Base-by-base conservation (phyloP, 1,140 invertebrate species). In the Rhysida immarginata region DNA sequence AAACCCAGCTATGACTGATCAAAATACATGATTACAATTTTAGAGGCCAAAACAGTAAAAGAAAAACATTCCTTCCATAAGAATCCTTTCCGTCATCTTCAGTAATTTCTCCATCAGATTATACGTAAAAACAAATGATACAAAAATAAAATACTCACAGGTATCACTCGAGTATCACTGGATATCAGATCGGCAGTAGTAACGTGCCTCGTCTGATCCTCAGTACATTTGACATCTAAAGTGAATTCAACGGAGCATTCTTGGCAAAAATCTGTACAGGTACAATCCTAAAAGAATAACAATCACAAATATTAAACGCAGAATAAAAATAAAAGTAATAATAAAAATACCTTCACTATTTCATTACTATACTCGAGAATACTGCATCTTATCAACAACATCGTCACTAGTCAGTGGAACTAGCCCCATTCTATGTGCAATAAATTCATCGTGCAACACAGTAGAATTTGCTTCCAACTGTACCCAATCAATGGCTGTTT, bases 401-500 rank as follows among this genome's bases (percentile, higher is more conserved):
- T 97, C 94, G 70, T 99, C 95, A 26, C 87, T 92, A 54, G 92
- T 96, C 0, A 99, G 75, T 0, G 96, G 96, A 66, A 99, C 96
- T 26, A 99, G 78, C 24, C 96, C 96, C 66, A 99, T 88, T 56
- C 96, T 79, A 66, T 99, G 95, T 14, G 96, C 90, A 51, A 99
- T 77, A 70, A 99, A 99, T 75, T 99, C 96, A 70, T 99, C 96
- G 73, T 94, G 95, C 0, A 99, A 72, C 48, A 99, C 95, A 20
- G 94, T 95, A 0, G 95, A 96, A 73, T 99, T 99, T 0, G 90
- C 85, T 74, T 99, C 95, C 52, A 99, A 77, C 71, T 99, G 95
- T 14, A 99, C 90, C 96, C 95, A 99, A 75, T 99, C 96, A 60
- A 99, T 99, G n/a, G 96, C 96, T 80, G 91, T n/a, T n/a, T n/a